Evolutionary conservation across 1,140 invertebrate species (phyloP).

Genomic region (Cataglyphis hispanica): DNA sequence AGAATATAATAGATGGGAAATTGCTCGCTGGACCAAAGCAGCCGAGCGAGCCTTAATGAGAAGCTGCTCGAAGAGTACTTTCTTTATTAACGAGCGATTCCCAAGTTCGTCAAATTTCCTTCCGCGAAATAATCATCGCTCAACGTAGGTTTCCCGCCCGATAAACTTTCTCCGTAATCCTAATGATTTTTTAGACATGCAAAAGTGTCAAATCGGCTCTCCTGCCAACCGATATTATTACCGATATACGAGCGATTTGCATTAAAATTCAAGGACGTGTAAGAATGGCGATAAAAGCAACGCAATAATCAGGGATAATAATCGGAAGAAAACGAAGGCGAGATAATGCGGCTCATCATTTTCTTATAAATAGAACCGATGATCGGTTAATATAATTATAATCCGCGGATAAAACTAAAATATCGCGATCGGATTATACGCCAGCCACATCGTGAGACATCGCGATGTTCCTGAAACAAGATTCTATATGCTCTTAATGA

Average conservation of each 20-base stretch:
- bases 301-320: not conserved
- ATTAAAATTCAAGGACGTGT: conserved; percentile 22
- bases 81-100: conserved; percentile 68
- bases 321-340: not conserved
- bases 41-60: conserved; percentile 67
- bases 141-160: conserved; percentile 22
- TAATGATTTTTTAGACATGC: conserved; percentile 6
- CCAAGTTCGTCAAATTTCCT: conserved; percentile 51
- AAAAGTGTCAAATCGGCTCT: not conserved
- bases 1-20: conserved; percentile 72
- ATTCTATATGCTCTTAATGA: conserved; percentile 62
- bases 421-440: conserved; percentile 57
- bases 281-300: conserved; percentile 13
- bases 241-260: conserved; percentile 59
- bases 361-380: conserved; percentile 56
- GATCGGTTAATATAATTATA: conserved; percentile 59
- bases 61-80: conserved; percentile 62
- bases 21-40: conserved; percentile 64
- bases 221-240: conserved; percentile 63
- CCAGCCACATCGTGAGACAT: not conserved
- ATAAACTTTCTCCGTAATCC: conserved; percentile 54
- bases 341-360: not conserved
- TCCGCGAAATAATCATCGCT: not conserved
- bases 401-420: conserved; percentile 33
- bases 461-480: conserved; percentile 37